A percentile compares a stretch with the other conserved stretches of the same genome.
Conservation (phyloP, 2,797 vertebrate species). For the Ara ararauna region DNA sequence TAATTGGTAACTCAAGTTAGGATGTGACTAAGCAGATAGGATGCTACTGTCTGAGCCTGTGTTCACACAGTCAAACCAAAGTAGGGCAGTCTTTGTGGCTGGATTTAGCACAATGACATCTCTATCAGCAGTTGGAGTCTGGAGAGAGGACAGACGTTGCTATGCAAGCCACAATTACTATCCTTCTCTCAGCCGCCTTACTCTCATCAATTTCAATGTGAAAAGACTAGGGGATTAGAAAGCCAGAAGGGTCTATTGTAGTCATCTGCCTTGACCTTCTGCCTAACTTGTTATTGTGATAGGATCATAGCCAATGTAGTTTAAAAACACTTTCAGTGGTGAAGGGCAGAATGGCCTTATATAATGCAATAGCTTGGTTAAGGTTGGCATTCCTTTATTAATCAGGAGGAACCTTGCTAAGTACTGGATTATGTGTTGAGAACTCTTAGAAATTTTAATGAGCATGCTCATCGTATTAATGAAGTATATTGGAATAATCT, state of each 20-base stretch:
- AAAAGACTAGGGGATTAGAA: neutral
- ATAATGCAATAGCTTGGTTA: neutral
- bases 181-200: neutral
- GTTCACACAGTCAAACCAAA: neutral
- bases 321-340: neutral
- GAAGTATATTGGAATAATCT: neutral
- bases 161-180: neutral
- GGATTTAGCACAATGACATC: neutral
- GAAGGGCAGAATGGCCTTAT: neutral
- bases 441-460: neutral
- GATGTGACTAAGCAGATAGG: neutral
- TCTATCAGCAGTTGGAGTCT: neutral
- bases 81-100: neutral
- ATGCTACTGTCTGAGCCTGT: neutral
- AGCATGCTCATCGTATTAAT: neutral
- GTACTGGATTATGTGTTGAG: neutral
- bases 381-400: neutral
- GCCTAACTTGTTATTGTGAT: neutral
- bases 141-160: neutral
- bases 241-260: neutral
- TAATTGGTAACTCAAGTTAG: neutral
- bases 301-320: neutral
- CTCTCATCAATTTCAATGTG: neutral
- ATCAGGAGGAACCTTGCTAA: neutral
- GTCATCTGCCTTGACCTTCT: neutral